Base-by-base conservation (phyloP, 2,113 vertebrate genomes). In the Tachysurus fulvidraco region DNA sequence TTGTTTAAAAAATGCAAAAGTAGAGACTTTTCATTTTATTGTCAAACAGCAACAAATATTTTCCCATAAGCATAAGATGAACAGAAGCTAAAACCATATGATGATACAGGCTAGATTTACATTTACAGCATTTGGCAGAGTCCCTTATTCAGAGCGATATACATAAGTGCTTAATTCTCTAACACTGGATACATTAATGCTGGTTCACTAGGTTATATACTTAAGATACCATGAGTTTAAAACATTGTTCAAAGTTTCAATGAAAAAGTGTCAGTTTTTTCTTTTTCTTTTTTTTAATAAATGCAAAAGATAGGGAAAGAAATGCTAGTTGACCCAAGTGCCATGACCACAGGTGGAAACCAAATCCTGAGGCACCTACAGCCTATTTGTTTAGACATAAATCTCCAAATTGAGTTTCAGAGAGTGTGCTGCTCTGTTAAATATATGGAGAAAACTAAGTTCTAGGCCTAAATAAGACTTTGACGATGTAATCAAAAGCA, bases 331-430 rank as follows among this genome's bases (percentile, higher is more conserved):
- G 28, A 30, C 30, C 46, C 69, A 23, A n/a, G 12, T 57, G 46
- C 52, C 36, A n/a, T 12, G 11, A 46, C 41, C 79, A 71, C 79
- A 60, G 54, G 30, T 83, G 46, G 28, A 86, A 13, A 54, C 19
- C 30, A 36, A 74, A 23, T 86, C 41, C 67, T 0, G 25, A 82
- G 55, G 67, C 50, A 46, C 17, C 21, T 59, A 36, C 52, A 50
- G 44, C 83, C 76, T 85, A 65, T 87, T 36, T 82, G 30, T 62
- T 17, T 60, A 86, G 86, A 80, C 85, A 89, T 90, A 90, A 86
- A 90, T 91, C 88, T 93, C 81, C 83, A 91, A 89, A 92, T 90
- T 91, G 89, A 88, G 88, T 93, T 93, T 90, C 90, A 74, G 88
- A 80, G 91, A 89, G 81, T 69, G 67, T 91, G 60, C 79, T 9